A percentile compares a stretch with the other conserved stretches of the same genome.
Conservation (phyloP, 1,140 invertebrate genomes). For the Xylocopa sonorina region DNA sequence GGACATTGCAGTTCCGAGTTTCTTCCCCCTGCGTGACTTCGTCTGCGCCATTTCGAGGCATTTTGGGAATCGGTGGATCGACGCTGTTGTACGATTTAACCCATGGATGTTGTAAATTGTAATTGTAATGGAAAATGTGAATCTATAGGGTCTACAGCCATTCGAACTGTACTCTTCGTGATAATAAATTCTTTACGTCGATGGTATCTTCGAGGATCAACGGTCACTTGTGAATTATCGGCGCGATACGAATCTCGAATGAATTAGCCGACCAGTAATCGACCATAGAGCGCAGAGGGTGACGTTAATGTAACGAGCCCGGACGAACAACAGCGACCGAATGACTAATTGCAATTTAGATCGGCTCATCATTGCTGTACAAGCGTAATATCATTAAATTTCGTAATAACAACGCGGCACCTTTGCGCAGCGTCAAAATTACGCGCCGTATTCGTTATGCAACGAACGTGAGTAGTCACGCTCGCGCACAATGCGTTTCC, state of each 20-base stretch:
- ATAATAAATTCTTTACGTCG: no score
- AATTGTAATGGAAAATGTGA: no score
- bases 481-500: not conserved
- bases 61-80: no score
- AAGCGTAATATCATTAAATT: constrained; percentile 58
- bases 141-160: no score
- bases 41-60: no score
- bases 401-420: constrained; percentile 33
- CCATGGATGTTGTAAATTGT: no score
- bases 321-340: not conserved
- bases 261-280: constrained; percentile 51
- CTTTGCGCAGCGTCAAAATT: constrained; percentile 23
- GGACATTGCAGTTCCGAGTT: no score
- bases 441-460: constrained; percentile 9
- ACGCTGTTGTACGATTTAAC: no score
- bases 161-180: no score
- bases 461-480: not conserved
- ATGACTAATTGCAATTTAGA: constrained; percentile 51
- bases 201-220: not conserved
- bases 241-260: constrained; percentile 15
- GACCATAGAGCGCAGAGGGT: constrained; percentile 28
- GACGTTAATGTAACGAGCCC: constrained; percentile 59
- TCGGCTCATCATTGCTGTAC: constrained; percentile 44
- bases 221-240: not conserved
- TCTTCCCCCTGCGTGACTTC: no score